Base-by-base conservation (phyloP, 2,888 invertebrate genomes). In the Bruchidius siliquastri region DNA sequence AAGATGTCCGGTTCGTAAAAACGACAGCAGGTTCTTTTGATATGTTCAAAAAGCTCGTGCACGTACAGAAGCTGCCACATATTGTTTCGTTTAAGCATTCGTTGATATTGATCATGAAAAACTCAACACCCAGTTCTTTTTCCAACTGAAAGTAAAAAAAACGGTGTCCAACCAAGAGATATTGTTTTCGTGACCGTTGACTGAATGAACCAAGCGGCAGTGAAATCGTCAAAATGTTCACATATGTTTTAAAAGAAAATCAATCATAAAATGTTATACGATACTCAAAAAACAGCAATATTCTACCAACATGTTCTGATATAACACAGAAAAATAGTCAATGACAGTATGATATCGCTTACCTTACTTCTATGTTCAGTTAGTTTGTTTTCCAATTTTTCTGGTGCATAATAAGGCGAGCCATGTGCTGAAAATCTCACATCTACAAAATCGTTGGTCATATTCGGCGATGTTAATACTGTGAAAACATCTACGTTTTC, bases 401-500 rank as follows among this genome's bases (percentile, higher is more conserved):
- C 96, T 0, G 97, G 90, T 0, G 93, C 91, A 84, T 96, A 97
- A 85, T 97, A 97, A 0, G 98, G 97, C 0, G 97, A 97, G 0
- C 96, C 96, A 83, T 97, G 97, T 0, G 96, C 98, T 0, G 97
- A 94, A 84, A 94, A 98, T 78, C 97, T 88, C 0, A 98, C 93
- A 83, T 98, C 98, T 76, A 96, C 87, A 13, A 92, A 89, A 0
- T 90, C 89, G 76, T 90, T 90, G 80, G 92, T 91, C 66, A 80
- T 78, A 49, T 76, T 72, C 0, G 90, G 90, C 20, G 93, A 92
- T 79, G 90, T 90, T 32, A 96, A 90, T 0, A 98, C 95, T 0
- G 98, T 98, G 84, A 99, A 97, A 0, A 99, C 93, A 83, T 98
- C 97, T 0, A 99, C 95, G 84, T 97, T 96, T 71, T 93, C 91